phyloP scores from a whole-genome alignment of 2,113 vertebrate genomes.

The Axis porcinus region DNA sequence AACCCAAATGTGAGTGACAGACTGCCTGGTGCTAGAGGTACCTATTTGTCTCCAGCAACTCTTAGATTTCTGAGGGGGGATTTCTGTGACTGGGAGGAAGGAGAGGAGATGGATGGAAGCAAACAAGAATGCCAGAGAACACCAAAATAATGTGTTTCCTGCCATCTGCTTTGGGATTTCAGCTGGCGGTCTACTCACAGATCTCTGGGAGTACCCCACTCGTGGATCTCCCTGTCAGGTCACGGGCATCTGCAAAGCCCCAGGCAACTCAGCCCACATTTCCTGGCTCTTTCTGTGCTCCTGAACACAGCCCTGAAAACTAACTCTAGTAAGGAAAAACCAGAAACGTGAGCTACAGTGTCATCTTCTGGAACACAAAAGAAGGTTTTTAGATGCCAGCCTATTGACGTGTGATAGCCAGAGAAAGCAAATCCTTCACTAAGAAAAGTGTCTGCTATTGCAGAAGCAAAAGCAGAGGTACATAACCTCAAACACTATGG shows the following conservation, averaged over 20 bases:
- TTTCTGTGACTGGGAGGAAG: not conserved
- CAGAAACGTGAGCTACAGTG: not conserved
- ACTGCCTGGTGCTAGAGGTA: not conserved
- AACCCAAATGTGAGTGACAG: not conserved
- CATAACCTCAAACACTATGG: not conserved
- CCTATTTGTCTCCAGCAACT: not conserved
- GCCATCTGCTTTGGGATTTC: not conserved
- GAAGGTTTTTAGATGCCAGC: not conserved
- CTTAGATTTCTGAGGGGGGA: not conserved
- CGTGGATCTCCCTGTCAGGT: not conserved
- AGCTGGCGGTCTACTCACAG: not conserved
- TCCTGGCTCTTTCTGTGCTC: not conserved
- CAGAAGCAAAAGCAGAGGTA: not conserved
- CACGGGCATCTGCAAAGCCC: not conserved
- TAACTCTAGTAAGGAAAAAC: not conserved
- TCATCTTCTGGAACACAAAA: not conserved
- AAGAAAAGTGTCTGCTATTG: not conserved
- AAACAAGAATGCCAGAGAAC: not conserved
- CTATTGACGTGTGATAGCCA: not conserved
- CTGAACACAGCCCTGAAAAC: not conserved
- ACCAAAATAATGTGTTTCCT: not conserved
- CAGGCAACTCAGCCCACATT: not conserved
- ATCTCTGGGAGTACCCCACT: not conserved
- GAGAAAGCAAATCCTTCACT: not conserved
- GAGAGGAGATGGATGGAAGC: not conserved